phyloP scores from a whole-genome alignment of 2,113 vertebrate species.

The Poecile atricapillus region DNA sequence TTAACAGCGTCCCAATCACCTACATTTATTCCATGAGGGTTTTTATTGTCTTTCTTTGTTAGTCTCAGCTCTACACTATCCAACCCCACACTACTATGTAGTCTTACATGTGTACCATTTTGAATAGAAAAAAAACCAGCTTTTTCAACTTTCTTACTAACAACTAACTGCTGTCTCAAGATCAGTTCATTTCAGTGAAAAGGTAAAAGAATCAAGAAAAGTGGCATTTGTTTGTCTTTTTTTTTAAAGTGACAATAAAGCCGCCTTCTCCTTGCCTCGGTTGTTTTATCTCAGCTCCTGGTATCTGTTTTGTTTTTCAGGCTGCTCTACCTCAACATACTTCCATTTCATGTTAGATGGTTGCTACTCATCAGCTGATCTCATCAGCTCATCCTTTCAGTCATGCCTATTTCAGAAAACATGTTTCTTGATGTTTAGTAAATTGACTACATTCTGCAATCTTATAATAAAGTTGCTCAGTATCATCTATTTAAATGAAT shows the following conservation, averaged over 20 bases:
- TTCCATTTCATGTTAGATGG: not conserved
- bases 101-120: not conserved
- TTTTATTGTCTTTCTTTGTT: not conserved
- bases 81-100: not conserved
- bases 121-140: rapidly evolving
- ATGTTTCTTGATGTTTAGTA: not conserved
- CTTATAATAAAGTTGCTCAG: not conserved
- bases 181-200: not conserved
- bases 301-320: not conserved
- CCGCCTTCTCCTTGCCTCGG: not conserved
- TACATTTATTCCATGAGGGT: not conserved
- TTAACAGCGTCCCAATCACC: not conserved
- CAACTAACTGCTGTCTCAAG: not conserved
- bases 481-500: not conserved
- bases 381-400: not conserved
- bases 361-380: not conserved
- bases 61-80: not conserved
- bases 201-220: not conserved
- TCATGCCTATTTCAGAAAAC: not conserved
- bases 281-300: not conserved
- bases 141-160: not conserved
- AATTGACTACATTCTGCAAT: not conserved
- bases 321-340: not conserved
- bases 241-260: not conserved
- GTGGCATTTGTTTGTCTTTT: not conserved